Conservation (phyloP, 2,888 invertebrate species). For the Coenonympha glycerion region DNA sequence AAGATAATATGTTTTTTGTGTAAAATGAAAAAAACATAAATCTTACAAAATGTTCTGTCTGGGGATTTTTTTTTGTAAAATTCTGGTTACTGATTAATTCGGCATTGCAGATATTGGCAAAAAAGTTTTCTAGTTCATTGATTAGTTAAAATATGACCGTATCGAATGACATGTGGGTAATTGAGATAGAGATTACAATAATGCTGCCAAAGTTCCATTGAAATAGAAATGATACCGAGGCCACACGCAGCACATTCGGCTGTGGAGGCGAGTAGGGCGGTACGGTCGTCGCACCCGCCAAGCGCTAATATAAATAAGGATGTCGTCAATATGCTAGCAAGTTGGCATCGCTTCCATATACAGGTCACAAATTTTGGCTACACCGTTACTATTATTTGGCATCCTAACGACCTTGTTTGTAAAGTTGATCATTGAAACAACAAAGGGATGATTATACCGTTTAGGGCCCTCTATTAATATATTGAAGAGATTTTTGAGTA, state of each 20-base stretch:
- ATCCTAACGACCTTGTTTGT: slow-evolving; percentile 10
- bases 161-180: background rate
- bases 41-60: no score
- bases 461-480: no score
- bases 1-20: no score
- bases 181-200: slow-evolving; percentile 10
- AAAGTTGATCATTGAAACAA: background rate
- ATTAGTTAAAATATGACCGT: slow-evolving; percentile 4
- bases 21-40: no score
- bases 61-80: no score
- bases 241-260: slow-evolving; percentile 64
- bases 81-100: no score
- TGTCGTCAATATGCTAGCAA: slow-evolving; percentile 74
- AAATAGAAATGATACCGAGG: slow-evolving; percentile 53
- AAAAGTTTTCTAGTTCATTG: background rate
- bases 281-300: slow-evolving; percentile 69
- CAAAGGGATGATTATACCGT: background rate
- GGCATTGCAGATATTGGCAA: background rate
- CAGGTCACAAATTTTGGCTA: slow-evolving; percentile 53
- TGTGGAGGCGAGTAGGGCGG: slow-evolving; percentile 58
- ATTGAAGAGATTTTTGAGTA: no score
- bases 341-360: slow-evolving; percentile 62
- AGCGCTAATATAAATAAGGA: slow-evolving; percentile 73
- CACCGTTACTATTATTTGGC: slow-evolving; percentile 20
- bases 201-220: slow-evolving; percentile 26